Conservation (phyloP, 2,888 invertebrate species). For the Melanchra persicariae region DNA sequence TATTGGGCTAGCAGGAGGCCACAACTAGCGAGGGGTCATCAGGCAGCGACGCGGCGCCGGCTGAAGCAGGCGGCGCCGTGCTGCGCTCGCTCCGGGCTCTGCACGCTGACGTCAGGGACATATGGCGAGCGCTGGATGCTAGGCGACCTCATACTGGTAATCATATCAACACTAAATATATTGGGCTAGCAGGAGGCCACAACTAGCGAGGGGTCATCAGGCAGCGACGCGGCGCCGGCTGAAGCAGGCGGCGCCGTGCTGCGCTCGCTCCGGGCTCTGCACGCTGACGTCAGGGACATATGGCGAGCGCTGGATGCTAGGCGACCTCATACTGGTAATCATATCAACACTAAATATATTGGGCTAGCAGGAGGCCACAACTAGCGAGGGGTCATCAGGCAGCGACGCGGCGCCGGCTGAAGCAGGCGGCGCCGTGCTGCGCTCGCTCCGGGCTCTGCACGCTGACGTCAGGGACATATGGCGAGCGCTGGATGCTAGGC, state of each 20-base stretch:
- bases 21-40: slow-evolving; percentile 82
- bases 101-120: slow-evolving; percentile 81
- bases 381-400: slow-evolving; percentile 81
- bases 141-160: slow-evolving; percentile 70
- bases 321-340: slow-evolving; percentile 68
- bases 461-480: slow-evolving; percentile 82
- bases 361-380: slow-evolving; percentile 76
- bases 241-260: slow-evolving; percentile 83
- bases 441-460: slow-evolving; percentile 78
- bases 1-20: slow-evolving; percentile 71
- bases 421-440: slow-evolving; percentile 82
- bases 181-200: slow-evolving; percentile 74
- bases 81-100: slow-evolving; percentile 78
- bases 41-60: slow-evolving; percentile 72
- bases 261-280: slow-evolving; percentile 77
- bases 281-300: slow-evolving; percentile 81
- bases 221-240: slow-evolving; percentile 70
- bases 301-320: slow-evolving; percentile 79
- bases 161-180: too few relatives aligned
- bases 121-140: slow-evolving; percentile 80
- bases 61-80: slow-evolving; percentile 80
- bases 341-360: background rate
- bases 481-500: slow-evolving; percentile 77
- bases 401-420: slow-evolving; percentile 70
- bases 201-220: slow-evolving; percentile 81